phyloP scores from a whole-genome alignment of 2,888 invertebrate species.

The Helicoverpa assulta region DNA sequence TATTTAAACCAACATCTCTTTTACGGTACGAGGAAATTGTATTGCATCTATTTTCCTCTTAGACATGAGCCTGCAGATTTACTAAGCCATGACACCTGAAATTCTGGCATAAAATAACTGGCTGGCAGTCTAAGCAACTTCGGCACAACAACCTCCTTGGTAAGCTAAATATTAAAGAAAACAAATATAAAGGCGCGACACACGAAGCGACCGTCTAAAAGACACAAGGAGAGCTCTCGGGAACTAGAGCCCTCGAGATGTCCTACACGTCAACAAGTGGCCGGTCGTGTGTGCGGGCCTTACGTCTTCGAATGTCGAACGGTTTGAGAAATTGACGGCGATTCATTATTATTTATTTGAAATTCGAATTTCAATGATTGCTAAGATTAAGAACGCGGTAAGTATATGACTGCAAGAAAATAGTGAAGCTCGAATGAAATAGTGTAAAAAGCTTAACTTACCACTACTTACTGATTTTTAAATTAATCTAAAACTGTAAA shows the following conservation, averaged over 20 bases:
- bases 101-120: slow-evolving; percentile 1
- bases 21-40: not conserved
- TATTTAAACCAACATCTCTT: not conserved
- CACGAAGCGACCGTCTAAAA: slow-evolving; percentile 72
- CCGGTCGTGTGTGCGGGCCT: slow-evolving; percentile 72
- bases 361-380: slow-evolving; percentile 19
- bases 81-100: not conserved
- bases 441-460: too few species aligned
- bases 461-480: not conserved
- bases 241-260: slow-evolving; percentile 80
- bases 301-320: slow-evolving; percentile 62
- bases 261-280: slow-evolving; percentile 84
- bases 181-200: slow-evolving; percentile 50
- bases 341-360: slow-evolving; percentile 8
- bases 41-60: not conserved
- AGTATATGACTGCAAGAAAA: not conserved
- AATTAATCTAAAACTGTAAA: not conserved
- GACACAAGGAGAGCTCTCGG: slow-evolving; percentile 80
- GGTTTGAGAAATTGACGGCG: slow-evolving; percentile 23
- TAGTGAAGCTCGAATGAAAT: not conserved
- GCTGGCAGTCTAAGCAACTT: slow-evolving; percentile 1
- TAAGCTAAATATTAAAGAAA: slow-evolving; percentile 49
- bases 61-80: not conserved
- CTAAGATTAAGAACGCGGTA: not conserved
- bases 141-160: slow-evolving; percentile 21